Percentiles rank a stretch among this genome's conserved stretches.
Evolutionary conservation across 2,888 invertebrate species (phyloP).

Genomic region (Heliconius sara): DNA sequence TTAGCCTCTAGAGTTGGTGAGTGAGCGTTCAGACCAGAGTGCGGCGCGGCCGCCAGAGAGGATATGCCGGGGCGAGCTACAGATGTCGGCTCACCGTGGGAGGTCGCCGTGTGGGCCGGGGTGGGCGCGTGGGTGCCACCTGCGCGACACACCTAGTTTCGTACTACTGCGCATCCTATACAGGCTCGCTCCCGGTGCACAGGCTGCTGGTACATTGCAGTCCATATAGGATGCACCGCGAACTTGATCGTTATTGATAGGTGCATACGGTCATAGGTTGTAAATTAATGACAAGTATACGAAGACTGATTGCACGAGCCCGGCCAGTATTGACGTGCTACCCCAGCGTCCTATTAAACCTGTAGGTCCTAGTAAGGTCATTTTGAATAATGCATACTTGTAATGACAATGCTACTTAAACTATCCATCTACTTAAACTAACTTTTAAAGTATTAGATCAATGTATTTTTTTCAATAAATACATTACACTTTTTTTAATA

Average conservation of each 20-base stretch:
- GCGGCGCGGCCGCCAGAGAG: too few relatives aligned
- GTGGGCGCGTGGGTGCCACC: neutral
- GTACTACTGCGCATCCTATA: neutral
- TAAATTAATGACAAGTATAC: neutral
- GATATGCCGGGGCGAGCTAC: neutral
- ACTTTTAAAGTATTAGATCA: too few relatives aligned
- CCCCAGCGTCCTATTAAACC: neutral
- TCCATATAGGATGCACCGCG: neutral
- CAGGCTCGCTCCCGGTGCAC: neutral
- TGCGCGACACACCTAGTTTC: neutral
- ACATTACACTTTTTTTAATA: too few relatives aligned
- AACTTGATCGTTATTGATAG: constrained; percentile 16
- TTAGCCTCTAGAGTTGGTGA: neutral
- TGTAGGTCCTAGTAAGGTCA: neutral
- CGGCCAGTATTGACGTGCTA: constrained; percentile 7
- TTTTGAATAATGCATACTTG: neutral
- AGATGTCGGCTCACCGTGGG: neutral
- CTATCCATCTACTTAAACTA: too few relatives aligned
- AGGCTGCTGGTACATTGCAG: neutral
- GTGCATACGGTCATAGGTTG: constrained; percentile 19
- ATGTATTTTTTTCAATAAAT: too few relatives aligned
- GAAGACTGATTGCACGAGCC: constrained; percentile 12
- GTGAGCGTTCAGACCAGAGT: neutral
- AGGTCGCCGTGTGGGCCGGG: neutral
- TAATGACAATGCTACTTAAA: neutral